Evolutionary conservation across 1,140 invertebrate species (phyloP).

Genomic region (Eciton burchellii): DNA sequence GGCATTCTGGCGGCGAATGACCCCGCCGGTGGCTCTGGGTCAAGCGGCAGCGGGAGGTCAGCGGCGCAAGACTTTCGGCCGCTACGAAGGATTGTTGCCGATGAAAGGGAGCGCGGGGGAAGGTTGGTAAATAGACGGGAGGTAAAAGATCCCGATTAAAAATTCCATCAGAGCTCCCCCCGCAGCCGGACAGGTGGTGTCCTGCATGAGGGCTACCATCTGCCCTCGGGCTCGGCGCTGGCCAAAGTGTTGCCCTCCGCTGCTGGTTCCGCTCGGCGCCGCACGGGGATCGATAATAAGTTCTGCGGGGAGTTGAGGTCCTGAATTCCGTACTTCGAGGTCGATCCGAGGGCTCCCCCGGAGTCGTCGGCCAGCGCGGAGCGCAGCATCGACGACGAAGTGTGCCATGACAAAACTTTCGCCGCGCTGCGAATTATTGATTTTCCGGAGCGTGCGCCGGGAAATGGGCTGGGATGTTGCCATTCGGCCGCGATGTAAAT

Average conservation of each 20-base stretch:
- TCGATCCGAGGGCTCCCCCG: not conserved
- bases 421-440: conserved; percentile 85
- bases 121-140: not conserved
- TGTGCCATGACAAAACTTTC: conserved; percentile 81
- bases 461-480: conserved; percentile 67
- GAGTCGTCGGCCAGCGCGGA: too few species aligned
- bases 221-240: conserved; percentile 65
- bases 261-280: not conserved
- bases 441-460: conserved; percentile 77
- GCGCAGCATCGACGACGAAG: too few species aligned
- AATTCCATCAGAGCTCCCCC: conserved; percentile 83
- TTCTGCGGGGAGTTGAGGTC: not conserved
- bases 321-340: not conserved
- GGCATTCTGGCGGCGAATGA: not conserved
- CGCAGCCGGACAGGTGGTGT: conserved; percentile 78
- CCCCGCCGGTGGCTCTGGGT: not conserved
- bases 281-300: too few species aligned
- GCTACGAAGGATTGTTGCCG: not conserved
- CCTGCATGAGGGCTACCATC: conserved; percentile 76
- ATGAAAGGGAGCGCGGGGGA: not conserved
- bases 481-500: conserved; percentile 78
- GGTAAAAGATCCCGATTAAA: conserved; percentile 74
- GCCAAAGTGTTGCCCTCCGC: conserved; percentile 71
- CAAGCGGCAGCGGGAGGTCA: not conserved
- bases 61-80: not conserved